Evolutionary conservation across 2,888 invertebrate species (phyloP), one percentile per base, ranked within the genome.

Genomic region (Subacronicta megacephala): DNA sequence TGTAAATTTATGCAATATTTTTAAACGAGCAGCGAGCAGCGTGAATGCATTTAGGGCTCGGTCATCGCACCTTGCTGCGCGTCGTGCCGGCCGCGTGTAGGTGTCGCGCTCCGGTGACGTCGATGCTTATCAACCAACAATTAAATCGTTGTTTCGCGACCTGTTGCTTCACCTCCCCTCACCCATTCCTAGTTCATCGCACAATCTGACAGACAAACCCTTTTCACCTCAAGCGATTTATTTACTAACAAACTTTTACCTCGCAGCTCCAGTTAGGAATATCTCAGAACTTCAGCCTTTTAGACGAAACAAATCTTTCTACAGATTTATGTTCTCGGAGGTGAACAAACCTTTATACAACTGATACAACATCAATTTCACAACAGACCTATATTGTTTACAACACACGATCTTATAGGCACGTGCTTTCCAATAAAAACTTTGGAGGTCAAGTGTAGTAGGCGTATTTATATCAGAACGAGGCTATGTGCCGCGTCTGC

Each of bases 371-470:
- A 70, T 77, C 62, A 71, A 72, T 78, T 73, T 78, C 62, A 65
- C 62, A 71, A 56, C 52, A 42, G 23, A 54, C 40, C 35, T 47
- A 78, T 82, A 87, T 85, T 89, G 87, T 90, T 91, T 89, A 88
- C 88, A 87, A 87, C 81, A 84, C 78, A 84, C 86, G 84, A 83
- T 90, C 87, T 89, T 84, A 83, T 82, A 82, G 83, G 89, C 92
- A 91, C 92, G 91, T 93, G 93, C 84, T 91, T 91, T 92, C 88
- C 90, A 92, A 93, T 93, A 93, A 93, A 93, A 94, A 93, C 90
- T 93, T 93, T 93, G 88, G 93, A 93, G 93, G 93, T 94, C 93
- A 94, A 94, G 93, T 93, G 93, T 93, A 93, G 93, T 92, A 91
- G 92, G 93, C 90, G 92, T 92, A 93, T 93, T 93, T 94, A 93